phyloP scores from a whole-genome alignment of 1,140 invertebrate genomes.

The Glossosoma conforme region DNA sequence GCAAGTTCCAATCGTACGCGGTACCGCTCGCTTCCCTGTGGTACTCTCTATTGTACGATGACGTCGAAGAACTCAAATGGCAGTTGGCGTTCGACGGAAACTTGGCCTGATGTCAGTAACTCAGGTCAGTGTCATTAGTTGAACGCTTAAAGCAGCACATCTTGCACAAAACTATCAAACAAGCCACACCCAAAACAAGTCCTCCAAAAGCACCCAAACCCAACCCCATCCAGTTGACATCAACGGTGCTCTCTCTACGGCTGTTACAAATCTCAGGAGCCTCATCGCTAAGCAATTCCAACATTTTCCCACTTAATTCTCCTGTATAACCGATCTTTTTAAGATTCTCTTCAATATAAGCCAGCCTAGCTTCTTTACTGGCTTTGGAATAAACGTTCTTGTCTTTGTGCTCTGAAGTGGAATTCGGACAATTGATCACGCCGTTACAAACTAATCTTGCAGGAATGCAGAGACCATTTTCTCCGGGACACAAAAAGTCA shows the following conservation, averaged over 20 bases:
- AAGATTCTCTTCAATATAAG: conserved; percentile 52
- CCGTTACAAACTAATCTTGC: conserved; percentile 79
- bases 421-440: conserved; percentile 78
- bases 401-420: conserved; percentile 35
- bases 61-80: conserved; percentile 34
- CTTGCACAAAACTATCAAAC: conserved; percentile 43
- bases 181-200: conserved; percentile 39
- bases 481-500: conserved; percentile 80
- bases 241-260: conserved; percentile 34
- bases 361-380: conserved; percentile 47
- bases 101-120: conserved; percentile 50
- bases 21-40: conserved; percentile 34
- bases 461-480: conserved; percentile 75
- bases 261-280: conserved; percentile 58
- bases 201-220: conserved; percentile 42
- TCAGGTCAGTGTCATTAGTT: conserved; percentile 45
- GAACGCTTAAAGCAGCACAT: conserved; percentile 49
- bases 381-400: conserved; percentile 42
- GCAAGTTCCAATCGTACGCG: conserved; percentile 47
- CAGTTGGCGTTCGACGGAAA: conserved; percentile 40
- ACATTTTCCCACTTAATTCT: conserved; percentile 41
- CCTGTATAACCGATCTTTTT: conserved; percentile 52
- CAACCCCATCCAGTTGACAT: conserved; percentile 43
- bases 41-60: conserved; percentile 28
- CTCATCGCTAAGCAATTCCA: conserved; percentile 57